phyloP scores from a whole-genome alignment of 2,888 invertebrate species.

The Callosobruchus maculatus region DNA sequence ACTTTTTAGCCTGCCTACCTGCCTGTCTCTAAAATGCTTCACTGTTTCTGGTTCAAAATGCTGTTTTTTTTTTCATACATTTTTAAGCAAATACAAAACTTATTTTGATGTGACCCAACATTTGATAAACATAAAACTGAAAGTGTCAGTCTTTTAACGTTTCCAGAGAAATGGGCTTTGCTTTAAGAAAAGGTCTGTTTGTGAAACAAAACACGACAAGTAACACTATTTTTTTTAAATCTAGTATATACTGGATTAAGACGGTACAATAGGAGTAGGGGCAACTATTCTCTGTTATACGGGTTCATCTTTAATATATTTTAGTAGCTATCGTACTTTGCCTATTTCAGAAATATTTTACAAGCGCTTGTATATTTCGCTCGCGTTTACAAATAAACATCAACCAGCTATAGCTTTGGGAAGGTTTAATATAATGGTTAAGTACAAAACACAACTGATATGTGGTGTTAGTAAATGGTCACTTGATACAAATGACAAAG shows the following conservation, averaged over 20 bases:
- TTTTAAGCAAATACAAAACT: no score
- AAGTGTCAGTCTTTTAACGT: no score
- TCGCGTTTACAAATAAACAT: not conserved
- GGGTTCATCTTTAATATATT: not conserved
- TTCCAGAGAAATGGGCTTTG: no score
- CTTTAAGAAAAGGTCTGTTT: no score
- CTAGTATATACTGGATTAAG: not conserved
- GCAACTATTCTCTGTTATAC: not conserved
- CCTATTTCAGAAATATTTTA: not conserved
- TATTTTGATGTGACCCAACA: no score
- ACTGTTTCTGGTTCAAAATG: no score
- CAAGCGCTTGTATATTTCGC: not conserved
- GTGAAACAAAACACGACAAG: no score
- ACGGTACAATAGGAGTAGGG: not conserved
- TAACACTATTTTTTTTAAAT: no score
- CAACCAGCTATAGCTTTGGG: not conserved
- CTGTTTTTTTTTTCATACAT: no score
- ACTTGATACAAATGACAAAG: not conserved
- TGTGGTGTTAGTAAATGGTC: not conserved
- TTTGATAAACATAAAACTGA: no score
- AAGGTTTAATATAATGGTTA: not conserved
- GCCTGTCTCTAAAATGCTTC: no score
- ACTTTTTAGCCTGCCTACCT: no score
- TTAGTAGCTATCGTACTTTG: not conserved
- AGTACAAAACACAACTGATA: not conserved